Evolutionary conservation across 2,113 vertebrate species (phyloP).

Genomic region (Etheostoma cragini): DNA sequence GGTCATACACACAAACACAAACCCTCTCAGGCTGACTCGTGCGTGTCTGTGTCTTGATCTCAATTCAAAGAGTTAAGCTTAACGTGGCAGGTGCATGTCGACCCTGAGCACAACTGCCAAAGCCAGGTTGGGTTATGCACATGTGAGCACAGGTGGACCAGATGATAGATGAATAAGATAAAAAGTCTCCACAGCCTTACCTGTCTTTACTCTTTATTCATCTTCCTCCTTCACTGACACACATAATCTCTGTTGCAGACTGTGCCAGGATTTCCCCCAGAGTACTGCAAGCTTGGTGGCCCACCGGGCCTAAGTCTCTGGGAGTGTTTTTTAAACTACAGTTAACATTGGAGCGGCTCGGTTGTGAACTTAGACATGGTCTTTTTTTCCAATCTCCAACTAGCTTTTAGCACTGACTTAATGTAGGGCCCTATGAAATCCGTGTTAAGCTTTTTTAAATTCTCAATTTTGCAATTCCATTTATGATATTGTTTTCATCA

Average conservation of each 20-base stretch:
- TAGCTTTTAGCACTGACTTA: too few species aligned
- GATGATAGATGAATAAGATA: constrained; percentile 60
- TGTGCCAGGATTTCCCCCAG: background rate
- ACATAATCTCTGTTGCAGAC: constrained; percentile 17
- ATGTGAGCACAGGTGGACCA: constrained; percentile 58
- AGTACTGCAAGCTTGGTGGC: too few species aligned
- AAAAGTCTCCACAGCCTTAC: constrained; percentile 28
- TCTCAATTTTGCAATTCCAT: too few species aligned
- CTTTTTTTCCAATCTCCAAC: too few species aligned
- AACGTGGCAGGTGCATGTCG: constrained; percentile 57
- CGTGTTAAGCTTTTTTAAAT: too few species aligned
- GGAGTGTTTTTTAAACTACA: too few species aligned
- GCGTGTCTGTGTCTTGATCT: constrained; percentile 61
- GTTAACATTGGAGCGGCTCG: too few species aligned
- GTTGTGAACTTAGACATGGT: too few species aligned
- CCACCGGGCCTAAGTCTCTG: too few species aligned
- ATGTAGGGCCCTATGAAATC: too few species aligned
- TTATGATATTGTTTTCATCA: too few species aligned
- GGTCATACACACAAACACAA: constrained; percentile 21
- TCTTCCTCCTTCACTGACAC: constrained; percentile 14
- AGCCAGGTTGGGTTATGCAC: constrained; percentile 42
- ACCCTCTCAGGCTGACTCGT: constrained; percentile 17
- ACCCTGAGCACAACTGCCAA: constrained; percentile 46
- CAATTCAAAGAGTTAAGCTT: constrained; percentile 41
- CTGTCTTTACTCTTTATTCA: constrained; percentile 29